Evolutionary conservation across 1,140 invertebrate species (phyloP).

Genomic region (Phocides pigmalion): DNA sequence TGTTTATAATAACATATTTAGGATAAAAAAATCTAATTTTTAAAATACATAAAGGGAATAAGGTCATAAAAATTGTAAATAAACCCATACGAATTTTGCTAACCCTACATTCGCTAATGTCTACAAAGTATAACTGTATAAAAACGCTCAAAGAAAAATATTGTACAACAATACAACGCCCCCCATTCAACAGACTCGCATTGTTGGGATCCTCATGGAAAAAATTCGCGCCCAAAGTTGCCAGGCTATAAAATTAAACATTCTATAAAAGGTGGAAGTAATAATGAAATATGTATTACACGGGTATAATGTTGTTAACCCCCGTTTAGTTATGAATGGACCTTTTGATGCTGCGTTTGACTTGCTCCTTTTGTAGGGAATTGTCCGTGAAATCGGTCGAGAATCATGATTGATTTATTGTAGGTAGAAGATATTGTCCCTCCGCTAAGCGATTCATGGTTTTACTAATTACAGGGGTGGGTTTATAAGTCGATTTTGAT

Average conservation of each 20-base stretch:
- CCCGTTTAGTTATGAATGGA: slow-evolving; percentile 70
- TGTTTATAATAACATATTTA: neutral
- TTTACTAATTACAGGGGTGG: slow-evolving; percentile 65
- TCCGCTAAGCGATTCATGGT: slow-evolving; percentile 48
- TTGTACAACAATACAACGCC: slow-evolving; percentile 82
- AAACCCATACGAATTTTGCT: slow-evolving; percentile 34
- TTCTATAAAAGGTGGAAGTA: slow-evolving; percentile 75
- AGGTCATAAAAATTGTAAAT: neutral
- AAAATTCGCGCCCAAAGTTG: slow-evolving; percentile 62
- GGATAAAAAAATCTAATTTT: neutral
- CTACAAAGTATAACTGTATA: slow-evolving; percentile 47
- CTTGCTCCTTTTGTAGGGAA: slow-evolving; percentile 71
- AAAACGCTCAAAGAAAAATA: slow-evolving; percentile 67
- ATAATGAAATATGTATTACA: slow-evolving; percentile 84
- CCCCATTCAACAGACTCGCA: slow-evolving; percentile 65
- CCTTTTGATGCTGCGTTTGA: slow-evolving; percentile 72
- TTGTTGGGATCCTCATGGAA: slow-evolving; percentile 55
- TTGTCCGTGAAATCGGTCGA: slow-evolving; percentile 75
- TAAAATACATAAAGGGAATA: neutral
- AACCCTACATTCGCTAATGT: slow-evolving; percentile 49
- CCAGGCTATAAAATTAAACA: slow-evolving; percentile 77
- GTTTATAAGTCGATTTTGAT: slow-evolving; percentile 11
- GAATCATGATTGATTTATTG: slow-evolving; percentile 68
- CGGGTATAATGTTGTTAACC: slow-evolving; percentile 82
- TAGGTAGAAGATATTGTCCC: slow-evolving; percentile 31